phyloP scores from a whole-genome alignment of 2,113 vertebrate species.

The Ailurus styani region DNA sequence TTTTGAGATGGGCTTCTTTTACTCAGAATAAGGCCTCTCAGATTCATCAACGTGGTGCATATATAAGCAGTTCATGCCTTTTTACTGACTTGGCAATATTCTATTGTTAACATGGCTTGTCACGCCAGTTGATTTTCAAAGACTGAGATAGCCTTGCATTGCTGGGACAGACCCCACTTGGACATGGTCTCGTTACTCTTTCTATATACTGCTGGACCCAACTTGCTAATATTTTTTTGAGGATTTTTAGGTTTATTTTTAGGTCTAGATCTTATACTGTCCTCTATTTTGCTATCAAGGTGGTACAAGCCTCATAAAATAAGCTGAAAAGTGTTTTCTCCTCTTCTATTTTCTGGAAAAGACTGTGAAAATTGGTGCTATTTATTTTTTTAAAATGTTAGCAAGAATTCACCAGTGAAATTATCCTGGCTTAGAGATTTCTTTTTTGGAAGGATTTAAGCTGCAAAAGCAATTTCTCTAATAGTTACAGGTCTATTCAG shows the following conservation, averaged over 20 bases:
- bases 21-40: not conserved
- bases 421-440: not conserved
- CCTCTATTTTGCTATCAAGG: not conserved
- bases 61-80: not conserved
- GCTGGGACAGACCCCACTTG: not conserved
- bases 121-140: not conserved
- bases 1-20: not conserved
- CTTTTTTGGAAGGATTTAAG: not conserved
- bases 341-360: not conserved
- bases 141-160: not conserved
- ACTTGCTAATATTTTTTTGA: not conserved
- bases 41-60: not conserved
- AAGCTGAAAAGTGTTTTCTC: not conserved
- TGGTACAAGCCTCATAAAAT: not conserved
- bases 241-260: not conserved
- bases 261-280: not conserved
- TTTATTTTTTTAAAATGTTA: not conserved
- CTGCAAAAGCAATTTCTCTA: not conserved
- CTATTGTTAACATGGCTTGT: not conserved
- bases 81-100: not conserved
- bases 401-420: not conserved
- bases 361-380: not conserved
- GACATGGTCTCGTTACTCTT: not conserved
- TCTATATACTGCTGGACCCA: not conserved
- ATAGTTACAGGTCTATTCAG: not conserved